These are phyloP conservation scores for Erythrocercus mccallii DNA, from an alignment of 2,113 vertebrate genomes.

Conservation along the genomic window DNA sequence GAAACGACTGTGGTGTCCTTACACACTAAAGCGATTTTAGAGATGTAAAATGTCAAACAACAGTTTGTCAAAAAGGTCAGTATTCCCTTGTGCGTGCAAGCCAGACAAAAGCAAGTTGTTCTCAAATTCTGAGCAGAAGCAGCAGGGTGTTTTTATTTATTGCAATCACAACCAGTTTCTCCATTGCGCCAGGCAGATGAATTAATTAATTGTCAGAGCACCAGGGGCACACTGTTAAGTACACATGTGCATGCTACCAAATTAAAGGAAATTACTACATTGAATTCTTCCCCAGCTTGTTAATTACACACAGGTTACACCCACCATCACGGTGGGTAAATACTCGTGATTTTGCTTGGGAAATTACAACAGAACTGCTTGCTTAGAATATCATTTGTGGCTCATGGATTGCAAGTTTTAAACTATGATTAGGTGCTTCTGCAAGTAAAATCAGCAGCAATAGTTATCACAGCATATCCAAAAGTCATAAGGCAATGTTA, in stretches of 20 bases:
- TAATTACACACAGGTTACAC: neutral
- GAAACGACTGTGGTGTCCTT: neutral
- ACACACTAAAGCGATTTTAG: neutral
- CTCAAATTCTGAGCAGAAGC: neutral
- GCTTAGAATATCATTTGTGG: neutral
- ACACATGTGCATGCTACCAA: neutral
- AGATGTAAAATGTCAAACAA: neutral
- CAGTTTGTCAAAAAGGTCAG: neutral
- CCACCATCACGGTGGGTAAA: neutral
- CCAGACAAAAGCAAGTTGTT: neutral
- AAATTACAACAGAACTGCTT: neutral
- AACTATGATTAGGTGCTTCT: neutral
- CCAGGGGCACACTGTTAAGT: neutral
- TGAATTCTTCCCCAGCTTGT: neutral
- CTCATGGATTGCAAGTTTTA: neutral
- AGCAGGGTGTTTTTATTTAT: neutral
- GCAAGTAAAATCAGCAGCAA: neutral
- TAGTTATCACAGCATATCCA: neutral
- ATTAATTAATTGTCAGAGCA: constrained; percentile 45
- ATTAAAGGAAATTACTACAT: constrained; percentile 36
- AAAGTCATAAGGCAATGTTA: neutral
- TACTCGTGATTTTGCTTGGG: neutral
- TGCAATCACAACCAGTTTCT: neutral
- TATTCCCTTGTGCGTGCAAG: neutral
- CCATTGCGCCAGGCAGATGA: neutral